phyloP scores from a whole-genome alignment of 2,797 vertebrate species.

The Dendrocincla tyrannina region DNA sequence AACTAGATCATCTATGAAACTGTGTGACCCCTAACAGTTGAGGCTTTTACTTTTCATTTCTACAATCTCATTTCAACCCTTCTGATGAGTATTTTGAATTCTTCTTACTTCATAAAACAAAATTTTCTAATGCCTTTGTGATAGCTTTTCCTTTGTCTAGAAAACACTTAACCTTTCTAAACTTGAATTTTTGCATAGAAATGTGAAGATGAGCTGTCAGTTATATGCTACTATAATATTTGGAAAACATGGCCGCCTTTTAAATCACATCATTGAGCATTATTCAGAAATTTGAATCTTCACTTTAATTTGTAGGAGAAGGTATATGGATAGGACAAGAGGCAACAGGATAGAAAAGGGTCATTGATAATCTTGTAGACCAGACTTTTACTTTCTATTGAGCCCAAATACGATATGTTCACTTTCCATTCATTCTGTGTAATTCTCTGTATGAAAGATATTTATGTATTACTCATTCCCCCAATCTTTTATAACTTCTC shows the following conservation, averaged over 20 bases:
- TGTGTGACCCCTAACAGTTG: neutral
- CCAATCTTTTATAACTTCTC: neutral
- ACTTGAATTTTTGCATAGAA: neutral
- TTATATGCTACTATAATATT: neutral
- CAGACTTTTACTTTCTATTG: neutral
- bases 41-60: neutral
- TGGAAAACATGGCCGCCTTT: neutral
- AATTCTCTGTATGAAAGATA: neutral
- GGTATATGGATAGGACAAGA: neutral
- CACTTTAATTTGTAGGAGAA: neutral
- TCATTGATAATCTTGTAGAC: neutral
- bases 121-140: neutral
- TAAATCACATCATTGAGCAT: neutral
- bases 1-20: neutral
- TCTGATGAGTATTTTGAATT: neutral
- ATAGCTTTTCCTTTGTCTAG: neutral
- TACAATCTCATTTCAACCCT: neutral
- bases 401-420: neutral
- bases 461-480: neutral
- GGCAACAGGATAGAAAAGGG: neutral
- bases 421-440: neutral
- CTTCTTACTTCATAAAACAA: neutral
- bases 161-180: neutral
- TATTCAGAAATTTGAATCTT: neutral
- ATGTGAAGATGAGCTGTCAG: neutral